Percentiles rank a stretch among this genome's conserved stretches.
phyloP scores from a whole-genome alignment of 2,888 invertebrate species.

The Drosophila rellima region DNA sequence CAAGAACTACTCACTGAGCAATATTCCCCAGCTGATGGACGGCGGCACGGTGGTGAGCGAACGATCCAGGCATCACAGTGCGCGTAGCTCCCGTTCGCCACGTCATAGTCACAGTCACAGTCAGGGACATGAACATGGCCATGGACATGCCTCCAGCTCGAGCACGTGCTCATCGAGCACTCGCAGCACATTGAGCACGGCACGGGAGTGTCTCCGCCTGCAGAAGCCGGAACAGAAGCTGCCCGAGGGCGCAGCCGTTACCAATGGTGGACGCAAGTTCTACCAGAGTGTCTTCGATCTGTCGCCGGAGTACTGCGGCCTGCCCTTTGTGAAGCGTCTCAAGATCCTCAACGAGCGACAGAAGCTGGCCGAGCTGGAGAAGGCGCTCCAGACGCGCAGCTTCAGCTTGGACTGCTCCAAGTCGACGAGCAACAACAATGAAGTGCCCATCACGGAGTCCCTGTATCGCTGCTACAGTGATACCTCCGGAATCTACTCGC shows the following conservation, averaged over 20 bases:
- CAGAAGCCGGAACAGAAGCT: conserved; percentile 68
- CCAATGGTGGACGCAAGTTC: conserved; percentile 87
- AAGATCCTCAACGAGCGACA: conserved; percentile 95
- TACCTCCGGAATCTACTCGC: conserved; percentile 89
- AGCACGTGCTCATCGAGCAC: conserved; percentile 59
- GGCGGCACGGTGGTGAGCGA: not conserved
- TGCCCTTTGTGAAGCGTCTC: conserved; percentile 95
- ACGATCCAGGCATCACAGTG: conserved; percentile 63
- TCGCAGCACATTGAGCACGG: conserved; percentile 52
- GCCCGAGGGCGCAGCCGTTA: conserved; percentile 50
- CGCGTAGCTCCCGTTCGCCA: conserved; percentile 67
- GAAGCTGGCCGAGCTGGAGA: conserved; percentile 93
- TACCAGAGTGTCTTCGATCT: conserved; percentile 94
- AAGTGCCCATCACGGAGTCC: conserved; percentile 86
- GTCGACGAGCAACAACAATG: conserved; percentile 86
- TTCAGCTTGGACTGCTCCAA: conserved; percentile 92
- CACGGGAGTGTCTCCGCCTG: conserved; percentile 50
- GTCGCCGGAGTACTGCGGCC: conserved; percentile 94
- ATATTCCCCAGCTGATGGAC: conserved; percentile 74
- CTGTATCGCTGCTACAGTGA: conserved; percentile 93
- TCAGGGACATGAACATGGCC: conserved; percentile 23
- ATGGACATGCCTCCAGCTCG: conserved; percentile 52
- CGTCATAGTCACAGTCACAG: conserved; percentile 35
- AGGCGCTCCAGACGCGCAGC: conserved; percentile 91
- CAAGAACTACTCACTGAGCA: conserved; percentile 80